phyloP scores from a whole-genome alignment of 2,797 vertebrate species.

The Buceros bicornis region DNA sequence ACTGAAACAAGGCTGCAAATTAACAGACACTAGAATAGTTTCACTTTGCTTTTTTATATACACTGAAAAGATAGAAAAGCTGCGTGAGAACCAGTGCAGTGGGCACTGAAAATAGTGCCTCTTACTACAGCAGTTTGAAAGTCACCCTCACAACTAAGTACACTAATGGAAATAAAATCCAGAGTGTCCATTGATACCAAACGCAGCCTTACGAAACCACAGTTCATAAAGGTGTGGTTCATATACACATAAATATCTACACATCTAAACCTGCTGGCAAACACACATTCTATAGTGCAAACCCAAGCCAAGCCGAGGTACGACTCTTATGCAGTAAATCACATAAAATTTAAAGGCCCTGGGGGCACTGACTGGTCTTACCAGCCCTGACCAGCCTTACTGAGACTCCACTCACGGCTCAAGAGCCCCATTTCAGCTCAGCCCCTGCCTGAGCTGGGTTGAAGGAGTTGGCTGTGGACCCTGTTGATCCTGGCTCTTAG shows the following conservation, averaged over 20 bases:
- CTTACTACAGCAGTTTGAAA: not conserved
- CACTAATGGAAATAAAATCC: not conserved
- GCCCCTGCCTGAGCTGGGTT: not conserved
- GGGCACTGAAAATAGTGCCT: not conserved
- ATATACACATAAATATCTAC: rapidly evolving
- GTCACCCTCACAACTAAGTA: not conserved
- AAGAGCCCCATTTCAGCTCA: not conserved
- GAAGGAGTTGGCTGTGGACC: not conserved
- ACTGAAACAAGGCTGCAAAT: not conserved
- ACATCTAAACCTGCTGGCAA: not conserved
- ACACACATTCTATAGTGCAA: not conserved
- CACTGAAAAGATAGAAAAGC: not conserved
- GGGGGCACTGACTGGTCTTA: not conserved
- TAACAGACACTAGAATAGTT: not conserved
- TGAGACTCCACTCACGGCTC: not conserved
- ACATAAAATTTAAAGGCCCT: not conserved
- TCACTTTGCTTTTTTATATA: not conserved
- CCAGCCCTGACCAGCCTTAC: not conserved
- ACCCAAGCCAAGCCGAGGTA: not conserved
- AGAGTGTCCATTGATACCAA: not conserved
- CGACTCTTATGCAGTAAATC: not conserved
- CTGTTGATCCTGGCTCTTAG: not conserved
- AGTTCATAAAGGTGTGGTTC: not conserved
- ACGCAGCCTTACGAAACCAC: not conserved
- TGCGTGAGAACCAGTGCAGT: not conserved